A percentile compares a stretch with the other conserved stretches of the same genome.
Evolutionary conservation across 2,113 vertebrate genomes (phyloP).

Genomic region (Tragelaphus buxtoni): DNA sequence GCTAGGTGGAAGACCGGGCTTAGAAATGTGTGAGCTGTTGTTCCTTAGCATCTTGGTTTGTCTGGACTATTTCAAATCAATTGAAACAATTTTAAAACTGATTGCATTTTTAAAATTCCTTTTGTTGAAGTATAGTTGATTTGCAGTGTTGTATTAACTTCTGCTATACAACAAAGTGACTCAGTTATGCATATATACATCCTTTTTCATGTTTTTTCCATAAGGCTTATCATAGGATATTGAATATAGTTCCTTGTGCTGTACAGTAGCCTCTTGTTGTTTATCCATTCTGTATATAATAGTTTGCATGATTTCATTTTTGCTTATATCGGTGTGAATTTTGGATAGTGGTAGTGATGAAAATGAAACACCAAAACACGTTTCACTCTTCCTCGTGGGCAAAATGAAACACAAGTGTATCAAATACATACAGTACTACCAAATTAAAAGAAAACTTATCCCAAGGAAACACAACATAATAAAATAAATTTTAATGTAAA

Average conservation of each 20-base stretch:
- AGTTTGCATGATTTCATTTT: not conserved
- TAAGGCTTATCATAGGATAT: not conserved
- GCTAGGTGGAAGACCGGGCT: not conserved
- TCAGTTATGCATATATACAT: not conserved
- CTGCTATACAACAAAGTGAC: not conserved
- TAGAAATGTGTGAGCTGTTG: not conserved
- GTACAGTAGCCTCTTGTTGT: not conserved
- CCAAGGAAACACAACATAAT: not conserved
- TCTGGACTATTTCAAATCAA: not conserved
- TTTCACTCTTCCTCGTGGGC: not conserved
- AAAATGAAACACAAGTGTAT: not conserved
- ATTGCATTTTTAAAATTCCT: not conserved
- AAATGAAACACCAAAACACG: not conserved
- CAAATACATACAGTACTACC: not conserved
- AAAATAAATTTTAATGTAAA: constrained; percentile 1
- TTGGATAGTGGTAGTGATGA: not conserved
- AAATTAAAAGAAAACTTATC: not conserved
- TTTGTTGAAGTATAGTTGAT: not conserved
- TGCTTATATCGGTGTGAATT: not conserved
- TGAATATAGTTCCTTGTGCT: not conserved
- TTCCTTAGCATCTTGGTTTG: not conserved
- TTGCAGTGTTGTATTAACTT: not conserved
- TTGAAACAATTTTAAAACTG: not conserved
- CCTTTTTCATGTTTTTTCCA: not conserved
- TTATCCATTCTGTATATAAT: not conserved